These are phyloP conservation scores for Psephotus haematonotus DNA, from an alignment of 2,113 vertebrate genomes.

Conservation along the genomic window DNA sequence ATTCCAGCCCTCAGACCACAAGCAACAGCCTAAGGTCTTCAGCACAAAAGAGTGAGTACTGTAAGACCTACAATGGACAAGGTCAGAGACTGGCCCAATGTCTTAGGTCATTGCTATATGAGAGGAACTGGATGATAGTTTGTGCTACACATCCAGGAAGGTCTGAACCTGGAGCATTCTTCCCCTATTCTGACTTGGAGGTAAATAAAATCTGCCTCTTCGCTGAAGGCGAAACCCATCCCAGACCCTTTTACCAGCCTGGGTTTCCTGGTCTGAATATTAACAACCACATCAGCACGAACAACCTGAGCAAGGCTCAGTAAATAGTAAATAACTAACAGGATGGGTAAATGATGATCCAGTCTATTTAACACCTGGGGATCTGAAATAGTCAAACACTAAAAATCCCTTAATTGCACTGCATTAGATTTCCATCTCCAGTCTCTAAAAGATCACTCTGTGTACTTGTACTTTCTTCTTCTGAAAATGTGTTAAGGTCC, in stretches of 20 bases:
- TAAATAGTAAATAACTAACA: background rate
- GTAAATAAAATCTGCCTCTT: background rate
- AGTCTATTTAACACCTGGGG: background rate
- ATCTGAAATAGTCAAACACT: background rate
- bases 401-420: background rate
- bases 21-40: background rate
- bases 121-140: background rate
- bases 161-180: background rate
- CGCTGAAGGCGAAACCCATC: background rate
- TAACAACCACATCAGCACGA: background rate
- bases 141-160: background rate
- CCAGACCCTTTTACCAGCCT: background rate
- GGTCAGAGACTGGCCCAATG: accelerated
- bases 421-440: background rate
- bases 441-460: background rate
- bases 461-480: background rate
- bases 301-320: background rate
- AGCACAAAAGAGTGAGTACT: background rate
- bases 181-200: background rate
- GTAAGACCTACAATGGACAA: background rate
- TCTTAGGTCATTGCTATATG: background rate
- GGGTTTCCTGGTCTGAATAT: background rate
- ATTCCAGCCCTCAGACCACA: background rate
- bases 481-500: background rate
- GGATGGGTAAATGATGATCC: background rate